These are phyloP conservation scores for Pristis pectinata DNA, from an alignment of 2,797 vertebrate species.

Conservation along the genomic window DNA sequence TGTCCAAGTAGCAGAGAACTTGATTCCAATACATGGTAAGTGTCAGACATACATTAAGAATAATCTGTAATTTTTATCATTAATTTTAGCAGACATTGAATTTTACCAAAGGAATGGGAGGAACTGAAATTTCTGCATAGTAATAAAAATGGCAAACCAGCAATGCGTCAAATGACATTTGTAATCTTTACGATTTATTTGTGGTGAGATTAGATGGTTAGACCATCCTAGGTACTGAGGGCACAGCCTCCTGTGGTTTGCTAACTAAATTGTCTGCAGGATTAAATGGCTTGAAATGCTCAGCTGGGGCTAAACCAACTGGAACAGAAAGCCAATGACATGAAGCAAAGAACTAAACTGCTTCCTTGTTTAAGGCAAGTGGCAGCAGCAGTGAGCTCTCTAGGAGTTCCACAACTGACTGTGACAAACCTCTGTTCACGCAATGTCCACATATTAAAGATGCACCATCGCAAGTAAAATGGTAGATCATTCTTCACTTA, in stretches of 20 bases:
- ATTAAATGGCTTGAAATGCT: constrained; percentile 32
- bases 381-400: not conserved
- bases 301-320: constrained; percentile 19
- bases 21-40: not conserved
- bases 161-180: not conserved
- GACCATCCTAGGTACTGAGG: not conserved
- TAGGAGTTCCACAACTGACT: not conserved
- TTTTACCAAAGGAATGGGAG: not conserved
- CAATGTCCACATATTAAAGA: not conserved
- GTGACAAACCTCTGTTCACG: not conserved
- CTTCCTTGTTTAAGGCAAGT: constrained; percentile 16
- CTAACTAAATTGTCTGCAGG: not conserved
- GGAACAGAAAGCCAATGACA: not conserved
- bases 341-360: not conserved
- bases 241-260: not conserved
- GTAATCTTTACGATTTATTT: constrained; percentile 3
- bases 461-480: not conserved
- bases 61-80: not conserved
- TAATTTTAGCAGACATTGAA: not conserved
- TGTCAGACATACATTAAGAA: not conserved
- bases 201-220: not conserved
- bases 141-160: not conserved
- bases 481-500: not conserved
- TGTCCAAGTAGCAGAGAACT: not conserved
- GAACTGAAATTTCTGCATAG: not conserved